Percentiles rank a stretch among this genome's conserved stretches.
Conservation (phyloP, 2,797 vertebrate species). For the Enteromius fasciolatus region DNA sequence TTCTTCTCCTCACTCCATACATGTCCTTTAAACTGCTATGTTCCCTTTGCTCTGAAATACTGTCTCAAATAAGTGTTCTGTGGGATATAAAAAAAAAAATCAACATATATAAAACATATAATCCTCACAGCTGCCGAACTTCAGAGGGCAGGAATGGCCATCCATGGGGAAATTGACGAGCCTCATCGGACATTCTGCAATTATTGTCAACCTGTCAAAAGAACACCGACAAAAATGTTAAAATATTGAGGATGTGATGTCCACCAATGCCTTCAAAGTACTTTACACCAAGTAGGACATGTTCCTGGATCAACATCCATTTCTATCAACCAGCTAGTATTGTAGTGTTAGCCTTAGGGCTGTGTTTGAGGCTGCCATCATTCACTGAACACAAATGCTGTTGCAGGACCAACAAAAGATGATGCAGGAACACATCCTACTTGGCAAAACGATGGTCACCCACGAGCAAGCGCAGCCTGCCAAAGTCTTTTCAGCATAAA, state of each 20-base stretch:
- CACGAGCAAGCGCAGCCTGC: conserved; percentile 25
- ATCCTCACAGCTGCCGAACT: conserved; percentile 98
- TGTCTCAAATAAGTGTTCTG: neutral
- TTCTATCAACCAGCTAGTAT: neutral
- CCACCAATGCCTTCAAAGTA: neutral
- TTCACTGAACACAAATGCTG: conserved; percentile 38
- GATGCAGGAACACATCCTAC: conserved; percentile 17
- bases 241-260: neutral
- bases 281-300: neutral
- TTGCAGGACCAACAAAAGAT: conserved; percentile 23
- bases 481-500: conserved; percentile 28
- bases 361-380: neutral
- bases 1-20: neutral
- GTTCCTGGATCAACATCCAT: neutral
- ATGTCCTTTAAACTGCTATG: neutral
- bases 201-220: conserved; percentile 90
- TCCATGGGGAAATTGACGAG: conserved; percentile 99
- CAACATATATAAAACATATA: neutral
- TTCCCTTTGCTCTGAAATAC: neutral
- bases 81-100: neutral
- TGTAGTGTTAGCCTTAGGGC: neutral
- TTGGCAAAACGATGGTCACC: conserved; percentile 16
- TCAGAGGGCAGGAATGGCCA: conserved; percentile 95
- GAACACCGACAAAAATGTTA: neutral
- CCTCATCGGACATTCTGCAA: conserved; percentile 97